Percentiles rank a stretch among this genome's conserved stretches.
phyloP scores from a whole-genome alignment of 2,113 vertebrate genomes.

The Channa argus region DNA sequence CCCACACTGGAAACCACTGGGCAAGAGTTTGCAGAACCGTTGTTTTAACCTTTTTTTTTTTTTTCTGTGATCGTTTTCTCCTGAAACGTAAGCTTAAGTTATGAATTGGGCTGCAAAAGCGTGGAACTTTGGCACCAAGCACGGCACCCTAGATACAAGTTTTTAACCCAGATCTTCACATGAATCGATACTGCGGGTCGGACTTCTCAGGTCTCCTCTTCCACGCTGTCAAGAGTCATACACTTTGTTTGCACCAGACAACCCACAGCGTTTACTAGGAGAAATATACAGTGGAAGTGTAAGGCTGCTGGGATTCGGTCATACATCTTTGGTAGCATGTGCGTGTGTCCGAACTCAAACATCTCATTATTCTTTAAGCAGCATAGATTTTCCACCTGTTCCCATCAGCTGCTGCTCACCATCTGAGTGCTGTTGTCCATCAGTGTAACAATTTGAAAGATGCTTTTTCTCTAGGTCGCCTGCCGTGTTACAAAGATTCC shows the following conservation, averaged over 20 bases:
- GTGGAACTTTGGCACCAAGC: slow-evolving; percentile 25
- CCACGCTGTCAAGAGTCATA: slow-evolving; percentile 1
- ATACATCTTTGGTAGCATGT: background rate
- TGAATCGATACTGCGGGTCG: slow-evolving; percentile 42
- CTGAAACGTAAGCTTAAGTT: no score
- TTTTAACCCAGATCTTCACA: slow-evolving; percentile 40
- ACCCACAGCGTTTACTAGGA: background rate
- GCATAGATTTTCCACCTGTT: background rate
- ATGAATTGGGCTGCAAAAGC: background rate
- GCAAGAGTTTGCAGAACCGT: background rate
- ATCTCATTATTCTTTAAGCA: background rate
- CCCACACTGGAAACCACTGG: background rate
- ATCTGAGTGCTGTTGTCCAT: background rate
- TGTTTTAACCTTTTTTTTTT: background rate
- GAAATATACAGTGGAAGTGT: no score
- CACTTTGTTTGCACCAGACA: slow-evolving; percentile 4
- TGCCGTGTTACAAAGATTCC: slow-evolving; percentile 12
- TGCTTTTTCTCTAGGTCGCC: background rate
- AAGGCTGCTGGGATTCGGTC: background rate
- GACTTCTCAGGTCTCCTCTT: slow-evolving; percentile 33
- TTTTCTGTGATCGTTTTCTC: slow-evolving; percentile 4
- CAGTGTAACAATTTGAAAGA: slow-evolving; percentile 3
- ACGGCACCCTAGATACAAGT: slow-evolving; percentile 25
- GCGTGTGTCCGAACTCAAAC: background rate
- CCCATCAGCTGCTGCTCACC: background rate